Base-by-base conservation (phyloP, 2,113 vertebrate genomes). In the Polypterus senegalus region DNA sequence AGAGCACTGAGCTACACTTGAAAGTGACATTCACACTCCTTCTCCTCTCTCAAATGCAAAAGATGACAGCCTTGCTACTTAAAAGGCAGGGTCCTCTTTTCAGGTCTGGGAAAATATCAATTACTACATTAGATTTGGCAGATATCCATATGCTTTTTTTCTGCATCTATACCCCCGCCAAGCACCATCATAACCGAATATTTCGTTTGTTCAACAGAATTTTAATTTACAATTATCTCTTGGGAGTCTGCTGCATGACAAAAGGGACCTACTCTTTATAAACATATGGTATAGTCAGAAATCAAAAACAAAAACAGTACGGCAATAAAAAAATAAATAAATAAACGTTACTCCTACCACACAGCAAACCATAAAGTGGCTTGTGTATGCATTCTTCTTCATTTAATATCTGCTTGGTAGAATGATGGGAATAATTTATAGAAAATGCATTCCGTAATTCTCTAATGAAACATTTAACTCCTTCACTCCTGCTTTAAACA, bases 11-110 rank as follows among this genome's bases (percentile, higher is more conserved):
- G 74, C 78, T 82, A 77, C 87, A 89, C 82, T 89, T 86, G 84
- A 91, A 87, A 88, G 85, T 80, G 86, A 85, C 85, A 83, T 77
- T 85, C 81, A 81, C 75, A 77, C 84, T 84, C 79, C 78, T 71
- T 85, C 74, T 79, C 67, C 74, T 74, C 77, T 83, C 77, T 69
- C 79, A 79, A 82, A 76, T 61, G 69, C 75, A 76, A 81, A 76
- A 73, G 65, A 71, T 77, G 78, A 82, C 75, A 74, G 74, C 83
- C 81, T 83, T 53, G 49, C 79, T 86, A 82, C 76, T 87, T 88
- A 83, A 81, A 83, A 83, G 81, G 78, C 83, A 78, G 81, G 81
- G 83, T 82, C 76, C 80, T 73, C 71, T 76, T 73, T 75, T 69
- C 71, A 80, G 72, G 81, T 83, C 82, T 81, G 73, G 79, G 81